phyloP scores from a whole-genome alignment of 2,888 invertebrate genomes.

The Onchidella celtica region DNA sequence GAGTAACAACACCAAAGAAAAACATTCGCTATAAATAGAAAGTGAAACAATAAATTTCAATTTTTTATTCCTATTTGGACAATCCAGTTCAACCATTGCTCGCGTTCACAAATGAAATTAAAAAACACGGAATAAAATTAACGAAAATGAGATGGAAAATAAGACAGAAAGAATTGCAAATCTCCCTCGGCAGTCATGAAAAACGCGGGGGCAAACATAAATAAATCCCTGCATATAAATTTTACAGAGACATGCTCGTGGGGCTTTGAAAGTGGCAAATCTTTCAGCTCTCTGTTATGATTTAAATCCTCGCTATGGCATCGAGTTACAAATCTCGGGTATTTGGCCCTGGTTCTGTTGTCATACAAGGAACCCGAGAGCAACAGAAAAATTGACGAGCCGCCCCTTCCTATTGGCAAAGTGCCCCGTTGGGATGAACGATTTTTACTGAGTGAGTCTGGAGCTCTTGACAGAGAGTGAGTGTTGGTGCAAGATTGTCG shows the following conservation, averaged over 20 bases:
- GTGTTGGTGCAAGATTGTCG: neutral
- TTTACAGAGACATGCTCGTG: constrained; percentile 1
- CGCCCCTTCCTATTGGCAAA: constrained; percentile 10
- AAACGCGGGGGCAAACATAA: too few species aligned
- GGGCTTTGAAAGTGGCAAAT: constrained; percentile 9
- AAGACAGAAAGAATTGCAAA: too few species aligned
- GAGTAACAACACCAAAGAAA: too few species aligned
- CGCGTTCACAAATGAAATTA: too few species aligned
- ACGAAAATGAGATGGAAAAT: too few species aligned
- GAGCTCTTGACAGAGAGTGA: neutral
- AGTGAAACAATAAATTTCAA: too few species aligned
- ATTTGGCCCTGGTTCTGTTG: constrained; percentile 9
- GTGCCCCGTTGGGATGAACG: constrained; percentile 17
- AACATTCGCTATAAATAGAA: too few species aligned
- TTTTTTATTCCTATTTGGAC: too few species aligned
- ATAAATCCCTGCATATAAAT: too few species aligned
- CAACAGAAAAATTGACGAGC: constrained; percentile 34
- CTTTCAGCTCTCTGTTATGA: constrained; percentile 24
- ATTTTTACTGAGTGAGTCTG: constrained; percentile 9
- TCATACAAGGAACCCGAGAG: constrained; percentile 1
- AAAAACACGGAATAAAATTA: too few species aligned
- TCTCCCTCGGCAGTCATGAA: too few species aligned
- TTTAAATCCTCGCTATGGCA: constrained; percentile 21
- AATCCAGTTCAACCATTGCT: too few species aligned
- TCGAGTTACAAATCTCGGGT: constrained; percentile 25